Evolutionary conservation across 1,140 invertebrate species (phyloP).

Genomic region (Atta texana): DNA sequence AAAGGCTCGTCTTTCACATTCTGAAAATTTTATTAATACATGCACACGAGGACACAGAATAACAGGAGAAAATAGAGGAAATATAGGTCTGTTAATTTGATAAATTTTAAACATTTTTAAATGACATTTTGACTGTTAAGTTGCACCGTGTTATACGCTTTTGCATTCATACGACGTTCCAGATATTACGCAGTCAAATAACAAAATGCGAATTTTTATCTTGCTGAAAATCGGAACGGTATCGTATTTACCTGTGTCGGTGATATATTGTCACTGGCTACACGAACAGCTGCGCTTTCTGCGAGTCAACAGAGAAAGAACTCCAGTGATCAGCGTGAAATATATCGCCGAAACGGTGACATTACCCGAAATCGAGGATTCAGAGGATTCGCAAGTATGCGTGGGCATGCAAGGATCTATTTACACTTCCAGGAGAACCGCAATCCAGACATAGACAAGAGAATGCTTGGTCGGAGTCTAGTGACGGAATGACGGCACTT

Average conservation of each 20-base stretch:
- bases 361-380: slow-evolving; percentile 54
- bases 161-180: background rate
- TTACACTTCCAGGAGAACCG: slow-evolving; percentile 26
- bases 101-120: slow-evolving; percentile 37
- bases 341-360: slow-evolving; percentile 49
- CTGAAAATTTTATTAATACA: slow-evolving; percentile 3
- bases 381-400: background rate
- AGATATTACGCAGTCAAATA: slow-evolving; percentile 48
- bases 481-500: background rate
- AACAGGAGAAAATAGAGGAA: background rate
- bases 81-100: slow-evolving; percentile 23
- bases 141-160: background rate
- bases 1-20: background rate
- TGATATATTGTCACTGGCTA: slow-evolving; percentile 44
- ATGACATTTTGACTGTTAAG: slow-evolving; percentile 23
- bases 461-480: background rate
- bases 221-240: slow-evolving; percentile 56
- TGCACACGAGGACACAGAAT: background rate
- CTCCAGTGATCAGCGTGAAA: slow-evolving; percentile 45
- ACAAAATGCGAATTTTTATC: slow-evolving; percentile 54
- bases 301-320: slow-evolving; percentile 59
- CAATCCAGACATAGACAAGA: slow-evolving; percentile 44
- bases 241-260: slow-evolving; percentile 55
- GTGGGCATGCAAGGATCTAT: slow-evolving; percentile 13
- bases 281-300: slow-evolving; percentile 50